Conservation (phyloP, 2,113 vertebrate genomes). For the Cochlearius cochlearius region DNA sequence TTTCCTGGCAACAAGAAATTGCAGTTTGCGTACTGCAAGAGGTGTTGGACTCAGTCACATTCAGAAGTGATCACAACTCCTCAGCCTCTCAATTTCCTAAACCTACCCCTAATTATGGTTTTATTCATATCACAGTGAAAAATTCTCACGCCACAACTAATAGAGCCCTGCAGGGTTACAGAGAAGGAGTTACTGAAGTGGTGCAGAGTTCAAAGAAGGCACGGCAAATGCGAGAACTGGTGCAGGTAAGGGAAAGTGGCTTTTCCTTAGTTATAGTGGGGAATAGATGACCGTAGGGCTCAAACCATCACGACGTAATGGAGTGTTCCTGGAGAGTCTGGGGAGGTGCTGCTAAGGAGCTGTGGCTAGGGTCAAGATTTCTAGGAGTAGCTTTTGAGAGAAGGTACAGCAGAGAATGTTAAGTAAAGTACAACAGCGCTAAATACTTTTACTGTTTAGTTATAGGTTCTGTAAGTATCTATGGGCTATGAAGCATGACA, state of each 20-base stretch:
- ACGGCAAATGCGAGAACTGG: accelerated
- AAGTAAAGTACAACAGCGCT: neutral
- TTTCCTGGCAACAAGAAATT: neutral
- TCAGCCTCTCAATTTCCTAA: neutral
- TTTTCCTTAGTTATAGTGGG: neutral
- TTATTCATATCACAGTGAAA: neutral
- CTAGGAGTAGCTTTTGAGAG: neutral
- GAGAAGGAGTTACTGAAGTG: neutral
- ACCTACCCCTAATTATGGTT: neutral
- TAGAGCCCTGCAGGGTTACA: neutral
- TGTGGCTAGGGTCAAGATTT: neutral
- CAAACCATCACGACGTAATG: accelerated
- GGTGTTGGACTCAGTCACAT: neutral
- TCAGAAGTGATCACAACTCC: neutral
- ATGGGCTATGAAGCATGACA: neutral
- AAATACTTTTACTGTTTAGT: neutral
- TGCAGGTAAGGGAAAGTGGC: neutral
- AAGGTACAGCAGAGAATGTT: neutral
- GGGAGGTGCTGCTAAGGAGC: neutral
- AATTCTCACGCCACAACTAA: neutral
- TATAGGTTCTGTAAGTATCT: neutral
- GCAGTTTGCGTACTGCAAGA: neutral
- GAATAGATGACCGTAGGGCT: neutral
- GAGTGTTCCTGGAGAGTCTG: neutral
- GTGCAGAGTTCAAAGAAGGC: neutral